Evolutionary conservation across 2,888 invertebrate species (phyloP), one percentile per base, ranked within the genome.

Genomic region (Allophyes oxyacanthae): DNA sequence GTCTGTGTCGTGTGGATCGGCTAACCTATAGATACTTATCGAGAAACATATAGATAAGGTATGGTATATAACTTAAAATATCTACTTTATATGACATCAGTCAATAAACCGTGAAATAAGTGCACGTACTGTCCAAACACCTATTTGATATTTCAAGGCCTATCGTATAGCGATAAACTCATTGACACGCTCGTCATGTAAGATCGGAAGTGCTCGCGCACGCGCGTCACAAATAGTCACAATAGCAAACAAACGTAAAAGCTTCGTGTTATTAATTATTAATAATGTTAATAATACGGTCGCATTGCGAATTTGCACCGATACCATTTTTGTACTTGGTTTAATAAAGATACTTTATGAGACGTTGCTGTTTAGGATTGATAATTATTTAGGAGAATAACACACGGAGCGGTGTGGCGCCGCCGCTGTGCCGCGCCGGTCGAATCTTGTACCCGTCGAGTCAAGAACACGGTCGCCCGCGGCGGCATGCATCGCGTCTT

Each of bases 151-250:
- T 76, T 75, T 78, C 75, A 78, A 80, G 80, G 81, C 64, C 80
- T 59, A 68, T 72, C 67, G 66, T 60, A 64, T 75, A 68, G 70
- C 73, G 77, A 76, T 81, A 81, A 76, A 72, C 78, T 82, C 76
- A 84, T 84, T 83, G 72, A 72, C 61, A 83, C 70, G 65, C 84
- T 59, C 64, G 44, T 64, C 79, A 73, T 75, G 79, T 77, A 54
- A 62, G 51, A 66, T 78, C 65, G 68, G 72, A 74, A 72, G 69
- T 75, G 70, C 70, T 59, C 56, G 68, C 77, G 73, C 74, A 64
- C 54, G 68, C 75, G 79, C 78, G 79, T 80, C 48, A 77, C 82
- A 82, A 84, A 82, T 50, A 52, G 79, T 80, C 48, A 77, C 82
- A 82, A 84, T 83, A 52, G 54, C 62, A 53, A 61, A 63, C 55